phyloP scores from a whole-genome alignment of 2,888 invertebrate species.

The Peribatodes rhomboidaria region DNA sequence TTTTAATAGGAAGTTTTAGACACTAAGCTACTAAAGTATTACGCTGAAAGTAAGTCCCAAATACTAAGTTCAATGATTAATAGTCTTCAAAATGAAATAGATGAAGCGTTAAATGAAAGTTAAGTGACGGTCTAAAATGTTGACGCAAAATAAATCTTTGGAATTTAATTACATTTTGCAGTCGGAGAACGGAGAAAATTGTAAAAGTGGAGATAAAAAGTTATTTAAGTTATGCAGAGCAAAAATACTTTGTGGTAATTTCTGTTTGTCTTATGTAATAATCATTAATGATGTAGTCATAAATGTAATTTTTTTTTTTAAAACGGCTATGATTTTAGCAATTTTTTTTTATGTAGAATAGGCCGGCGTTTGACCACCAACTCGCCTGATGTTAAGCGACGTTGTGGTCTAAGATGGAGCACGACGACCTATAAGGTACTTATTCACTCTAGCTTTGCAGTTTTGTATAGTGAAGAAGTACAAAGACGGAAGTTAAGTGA shows the following conservation, averaged over 20 bases:
- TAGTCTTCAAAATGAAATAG: slow-evolving; percentile 38
- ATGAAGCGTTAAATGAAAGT: slow-evolving; percentile 39
- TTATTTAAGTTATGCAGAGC: neutral
- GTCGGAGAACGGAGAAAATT: slow-evolving; percentile 30
- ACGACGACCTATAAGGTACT: too few species aligned
- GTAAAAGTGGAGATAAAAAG: slow-evolving; percentile 10
- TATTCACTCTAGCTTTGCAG: too few species aligned
- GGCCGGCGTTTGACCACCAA: too few species aligned
- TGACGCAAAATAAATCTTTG: slow-evolving; percentile 42
- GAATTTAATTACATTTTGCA: slow-evolving; percentile 38
- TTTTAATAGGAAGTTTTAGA: neutral
- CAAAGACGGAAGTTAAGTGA: too few species aligned
- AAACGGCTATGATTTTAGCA: too few species aligned
- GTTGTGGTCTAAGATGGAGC: too few species aligned
- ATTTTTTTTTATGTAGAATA: too few species aligned
- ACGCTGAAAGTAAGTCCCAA: neutral
- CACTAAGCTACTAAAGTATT: neutral
- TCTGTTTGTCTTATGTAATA: too few species aligned
- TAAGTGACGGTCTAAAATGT: slow-evolving; percentile 37
- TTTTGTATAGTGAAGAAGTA: too few species aligned
- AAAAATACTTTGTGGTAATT: neutral
- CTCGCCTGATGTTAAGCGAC: too few species aligned
- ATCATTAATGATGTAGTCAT: neutral
- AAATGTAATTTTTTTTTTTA: neutral
- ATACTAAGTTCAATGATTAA: slow-evolving; percentile 34